Percentiles rank a stretch among this genome's conserved stretches.
These are phyloP conservation scores for Coracias cyanogaster DNA, from an alignment of 2,797 vertebrate species.

Conservation along the genomic window DNA sequence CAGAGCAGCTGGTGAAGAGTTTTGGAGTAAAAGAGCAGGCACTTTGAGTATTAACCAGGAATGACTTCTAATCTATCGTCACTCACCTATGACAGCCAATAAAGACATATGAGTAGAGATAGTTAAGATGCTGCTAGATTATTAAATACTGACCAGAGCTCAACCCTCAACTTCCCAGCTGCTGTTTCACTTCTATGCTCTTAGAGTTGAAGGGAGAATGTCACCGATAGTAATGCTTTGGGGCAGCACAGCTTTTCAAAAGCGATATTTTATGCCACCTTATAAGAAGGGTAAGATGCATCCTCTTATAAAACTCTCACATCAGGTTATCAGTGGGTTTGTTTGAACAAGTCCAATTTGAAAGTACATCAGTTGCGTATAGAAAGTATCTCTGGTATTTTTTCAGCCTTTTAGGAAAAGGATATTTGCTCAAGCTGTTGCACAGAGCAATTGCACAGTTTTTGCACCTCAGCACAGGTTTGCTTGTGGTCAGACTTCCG, in stretches of 20 bases:
- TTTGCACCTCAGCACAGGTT: neutral
- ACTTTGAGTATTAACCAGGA: neutral
- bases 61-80: neutral
- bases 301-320: neutral
- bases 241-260: neutral
- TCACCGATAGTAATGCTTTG: neutral
- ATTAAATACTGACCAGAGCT: neutral
- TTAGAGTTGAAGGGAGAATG: neutral
- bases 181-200: neutral
- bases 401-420: neutral
- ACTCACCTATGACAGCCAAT: neutral
- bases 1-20: neutral
- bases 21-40: neutral
- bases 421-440: neutral
- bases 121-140: neutral
- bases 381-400: neutral
- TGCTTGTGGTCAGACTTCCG: neutral
- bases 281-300: neutral
- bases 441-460: neutral
- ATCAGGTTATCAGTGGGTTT: neutral
- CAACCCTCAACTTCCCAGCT: neutral
- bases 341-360: neutral
- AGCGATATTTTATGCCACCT: neutral
- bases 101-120: neutral
- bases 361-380: neutral